Evolutionary conservation across 2,113 vertebrate genomes (phyloP).

Genomic region (Grus americana): DNA sequence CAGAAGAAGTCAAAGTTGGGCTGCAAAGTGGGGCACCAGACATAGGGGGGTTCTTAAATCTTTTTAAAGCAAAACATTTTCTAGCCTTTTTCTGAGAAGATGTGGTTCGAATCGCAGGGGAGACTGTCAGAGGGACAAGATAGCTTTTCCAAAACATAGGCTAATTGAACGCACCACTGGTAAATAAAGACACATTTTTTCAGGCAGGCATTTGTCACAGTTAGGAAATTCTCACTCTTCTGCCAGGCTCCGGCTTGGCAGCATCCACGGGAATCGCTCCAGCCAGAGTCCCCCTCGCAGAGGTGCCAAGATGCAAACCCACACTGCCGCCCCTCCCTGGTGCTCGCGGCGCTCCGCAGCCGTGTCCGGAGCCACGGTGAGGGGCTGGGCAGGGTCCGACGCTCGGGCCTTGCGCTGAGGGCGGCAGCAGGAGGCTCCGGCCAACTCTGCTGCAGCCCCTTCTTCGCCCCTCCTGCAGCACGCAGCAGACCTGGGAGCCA

Average conservation of each 20-base stretch:
- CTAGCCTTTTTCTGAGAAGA: not conserved
- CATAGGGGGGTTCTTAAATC: rapidly evolving
- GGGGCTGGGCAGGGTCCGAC: not conserved
- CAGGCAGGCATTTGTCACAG: conserved; percentile 37
- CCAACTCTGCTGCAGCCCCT: rapidly evolving
- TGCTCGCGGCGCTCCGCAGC: rapidly evolving
- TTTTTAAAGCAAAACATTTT: not conserved
- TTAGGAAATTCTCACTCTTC: not conserved
- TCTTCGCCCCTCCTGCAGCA: not conserved
- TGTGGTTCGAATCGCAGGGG: not conserved
- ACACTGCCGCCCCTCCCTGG: not conserved
- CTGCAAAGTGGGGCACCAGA: not conserved
- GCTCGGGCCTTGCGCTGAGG: rapidly evolving
- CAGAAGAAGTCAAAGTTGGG: not conserved
- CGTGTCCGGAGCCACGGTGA: rapidly evolving
- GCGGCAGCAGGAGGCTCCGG: rapidly evolving
- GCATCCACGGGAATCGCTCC: not conserved
- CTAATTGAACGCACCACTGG: not conserved
- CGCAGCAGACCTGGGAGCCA: rapidly evolving
- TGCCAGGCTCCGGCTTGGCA: conserved; percentile 50
- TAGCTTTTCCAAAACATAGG: not conserved
- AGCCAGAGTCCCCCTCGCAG: not conserved
- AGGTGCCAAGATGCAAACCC: not conserved
- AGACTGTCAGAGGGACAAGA: not conserved
- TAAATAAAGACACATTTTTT: conserved; percentile 15